Evolutionary conservation across 1,140 invertebrate genomes (phyloP), one percentile per base, ranked within the genome.

Genomic region (Telenomus remus): DNA sequence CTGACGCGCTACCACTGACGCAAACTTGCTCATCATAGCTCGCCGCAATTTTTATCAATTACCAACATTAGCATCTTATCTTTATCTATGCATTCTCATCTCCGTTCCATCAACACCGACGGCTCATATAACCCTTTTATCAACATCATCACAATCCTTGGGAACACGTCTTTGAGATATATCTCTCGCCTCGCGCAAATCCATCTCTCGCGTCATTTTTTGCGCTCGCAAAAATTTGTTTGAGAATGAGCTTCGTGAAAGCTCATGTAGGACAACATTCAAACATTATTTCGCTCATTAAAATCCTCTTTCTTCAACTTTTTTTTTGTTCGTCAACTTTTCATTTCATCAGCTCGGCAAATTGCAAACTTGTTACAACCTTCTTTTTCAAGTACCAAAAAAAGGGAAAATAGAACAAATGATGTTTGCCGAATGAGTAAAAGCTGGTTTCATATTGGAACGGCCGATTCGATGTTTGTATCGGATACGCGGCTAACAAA

Each of bases 51-150:
- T 74, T 74, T 74, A 68, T 74, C 71, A 74, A 74, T 74, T 74
- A 74, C 63, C 37, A 33, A 51, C 71, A 74, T 74, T 74, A 74
- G 63, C 63, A 66, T 74, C 71, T 74, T 74, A 74, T 74, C 71
- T 66, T 66, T 74, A 74, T 74, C 71, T 74, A 61, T 66, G 63
- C 71, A 74, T 66, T 74, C 71, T 74, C 71, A 74, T 74, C 71
- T 74, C 57, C 71, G 63, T 63, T 74, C 57, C 71, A 74, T 74
- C 63, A 74, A 74, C 63, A 74, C 71, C 61, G 51, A 61, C 56
- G 63, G 39, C 33, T 66, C 70, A 50, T 60, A 57, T 55, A 71
- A 71, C 53, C 61, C 56, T 61, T 60, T 66, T 65, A 73, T 73
- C 61, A 73, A 72, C 69, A 72, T 64, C 54, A 59, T 72, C 60